Percentiles rank a stretch among this genome's conserved stretches.
Conservation (phyloP, 2,113 vertebrate species). For the Melanerpes formicivorus region DNA sequence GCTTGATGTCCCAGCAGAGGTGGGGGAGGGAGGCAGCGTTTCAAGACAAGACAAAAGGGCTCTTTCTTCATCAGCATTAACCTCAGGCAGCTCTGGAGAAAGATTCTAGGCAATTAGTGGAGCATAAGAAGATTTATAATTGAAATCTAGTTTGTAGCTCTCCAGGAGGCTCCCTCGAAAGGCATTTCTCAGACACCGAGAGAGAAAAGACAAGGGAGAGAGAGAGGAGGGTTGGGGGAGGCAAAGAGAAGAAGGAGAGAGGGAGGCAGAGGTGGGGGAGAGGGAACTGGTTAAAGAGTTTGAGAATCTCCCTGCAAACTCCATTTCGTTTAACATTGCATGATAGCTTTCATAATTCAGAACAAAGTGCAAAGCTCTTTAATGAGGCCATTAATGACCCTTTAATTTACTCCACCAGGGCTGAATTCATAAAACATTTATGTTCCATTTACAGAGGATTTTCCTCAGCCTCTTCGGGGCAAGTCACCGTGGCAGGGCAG, state of each 20-base stretch:
- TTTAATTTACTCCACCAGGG: constrained; percentile 76
- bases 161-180: constrained; percentile 50
- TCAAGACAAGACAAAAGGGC: constrained; percentile 53
- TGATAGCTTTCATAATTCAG: constrained; percentile 71
- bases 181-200: constrained; percentile 38
- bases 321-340: constrained; percentile 49
- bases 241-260: not conserved
- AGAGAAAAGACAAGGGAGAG: not conserved
- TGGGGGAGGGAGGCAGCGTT: constrained; percentile 16
- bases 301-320: constrained; percentile 36
- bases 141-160: constrained; percentile 60
- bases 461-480: constrained; percentile 66
- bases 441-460: constrained; percentile 71
- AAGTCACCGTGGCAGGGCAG: constrained; percentile 45
- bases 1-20: not conserved
- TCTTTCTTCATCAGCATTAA: constrained; percentile 62
- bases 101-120: constrained; percentile 68
- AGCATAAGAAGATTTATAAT: constrained; percentile 66
- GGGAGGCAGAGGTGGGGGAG: not conserved
- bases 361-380: constrained; percentile 70
- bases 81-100: constrained; percentile 68
- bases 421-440: constrained; percentile 78
- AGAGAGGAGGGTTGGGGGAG: too few species aligned
- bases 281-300: constrained; percentile 52
- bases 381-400: constrained; percentile 75